phyloP scores from a whole-genome alignment of 2,113 vertebrate genomes.

The Ophiodon elongatus region DNA sequence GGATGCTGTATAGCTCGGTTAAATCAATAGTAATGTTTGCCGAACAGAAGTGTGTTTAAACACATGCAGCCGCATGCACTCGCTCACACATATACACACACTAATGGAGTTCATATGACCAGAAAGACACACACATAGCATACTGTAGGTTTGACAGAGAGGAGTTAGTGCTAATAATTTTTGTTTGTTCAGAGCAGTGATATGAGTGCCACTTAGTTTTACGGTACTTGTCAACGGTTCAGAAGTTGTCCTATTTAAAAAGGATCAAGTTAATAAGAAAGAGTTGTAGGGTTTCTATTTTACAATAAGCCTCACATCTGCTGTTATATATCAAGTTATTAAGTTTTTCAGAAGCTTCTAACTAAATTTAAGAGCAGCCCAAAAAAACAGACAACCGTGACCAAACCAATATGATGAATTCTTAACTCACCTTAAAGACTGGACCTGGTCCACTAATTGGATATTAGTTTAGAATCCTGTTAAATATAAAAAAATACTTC shows the following conservation, averaged over 20 bases:
- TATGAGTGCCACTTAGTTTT: neutral
- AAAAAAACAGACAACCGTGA: neutral
- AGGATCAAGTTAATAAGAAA: neutral
- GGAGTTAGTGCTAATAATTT: neutral
- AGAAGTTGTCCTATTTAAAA: neutral
- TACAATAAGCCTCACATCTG: neutral
- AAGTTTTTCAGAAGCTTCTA: neutral
- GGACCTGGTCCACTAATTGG: neutral
- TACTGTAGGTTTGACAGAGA: neutral
- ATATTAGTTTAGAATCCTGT: neutral
- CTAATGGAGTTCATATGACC: conserved; percentile 2
- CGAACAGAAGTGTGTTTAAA: conserved; percentile 24
- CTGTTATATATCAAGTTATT: neutral
- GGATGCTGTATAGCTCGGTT: conserved; percentile 12
- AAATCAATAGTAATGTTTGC: conserved; percentile 19
- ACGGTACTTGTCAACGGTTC: neutral
- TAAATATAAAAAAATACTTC: neutral
- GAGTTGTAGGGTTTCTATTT: neutral
- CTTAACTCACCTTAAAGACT: neutral
- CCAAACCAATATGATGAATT: neutral
- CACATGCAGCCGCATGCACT: neutral
- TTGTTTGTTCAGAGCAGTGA: neutral
- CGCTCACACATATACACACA: conserved; percentile 6
- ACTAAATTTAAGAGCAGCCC: neutral
- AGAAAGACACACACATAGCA: neutral